phyloP scores from a whole-genome alignment of 30 jellyfish, hydroid and myxozoan genomes.

The Hydractinia symbiolongicarpus region DNA sequence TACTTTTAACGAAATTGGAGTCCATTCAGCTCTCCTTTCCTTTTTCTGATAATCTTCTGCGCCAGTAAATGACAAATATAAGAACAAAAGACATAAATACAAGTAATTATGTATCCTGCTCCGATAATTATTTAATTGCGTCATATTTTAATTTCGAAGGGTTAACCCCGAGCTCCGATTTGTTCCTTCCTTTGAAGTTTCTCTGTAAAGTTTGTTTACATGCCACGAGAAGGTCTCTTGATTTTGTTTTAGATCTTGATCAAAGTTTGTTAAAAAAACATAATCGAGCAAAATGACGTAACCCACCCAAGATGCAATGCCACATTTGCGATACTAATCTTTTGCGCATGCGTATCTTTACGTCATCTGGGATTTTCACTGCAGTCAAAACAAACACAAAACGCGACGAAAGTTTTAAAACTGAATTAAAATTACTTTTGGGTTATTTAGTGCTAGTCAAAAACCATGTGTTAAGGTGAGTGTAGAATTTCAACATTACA shows the following conservation, averaged over 20 bases:
- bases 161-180: too few relatives aligned
- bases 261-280: background rate
- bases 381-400: conserved; percentile 28
- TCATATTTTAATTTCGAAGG: too few relatives aligned
- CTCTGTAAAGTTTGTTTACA: background rate
- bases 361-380: conserved; percentile 27
- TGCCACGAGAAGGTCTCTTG: conserved; percentile 10
- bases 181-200: too few relatives aligned
- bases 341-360: conserved; percentile 26
- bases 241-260: background rate
- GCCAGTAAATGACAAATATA: too few relatives aligned
- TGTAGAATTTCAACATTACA: too few relatives aligned
- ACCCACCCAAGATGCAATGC: conserved; percentile 3
- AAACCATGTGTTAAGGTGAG: too few relatives aligned
- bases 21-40: background rate
- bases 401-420: background rate
- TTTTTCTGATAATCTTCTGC: too few relatives aligned
- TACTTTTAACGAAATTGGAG: background rate
- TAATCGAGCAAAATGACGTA: conserved; percentile 4
- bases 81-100: too few relatives aligned
- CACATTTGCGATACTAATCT: background rate
- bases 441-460: too few relatives aligned
- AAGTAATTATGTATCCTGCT: too few relatives aligned
- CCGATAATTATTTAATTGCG: too few relatives aligned
- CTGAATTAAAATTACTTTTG: too few relatives aligned